Conservation (phyloP, 2,797 vertebrate genomes). For the Periophthalmus magnuspinnatus region DNA sequence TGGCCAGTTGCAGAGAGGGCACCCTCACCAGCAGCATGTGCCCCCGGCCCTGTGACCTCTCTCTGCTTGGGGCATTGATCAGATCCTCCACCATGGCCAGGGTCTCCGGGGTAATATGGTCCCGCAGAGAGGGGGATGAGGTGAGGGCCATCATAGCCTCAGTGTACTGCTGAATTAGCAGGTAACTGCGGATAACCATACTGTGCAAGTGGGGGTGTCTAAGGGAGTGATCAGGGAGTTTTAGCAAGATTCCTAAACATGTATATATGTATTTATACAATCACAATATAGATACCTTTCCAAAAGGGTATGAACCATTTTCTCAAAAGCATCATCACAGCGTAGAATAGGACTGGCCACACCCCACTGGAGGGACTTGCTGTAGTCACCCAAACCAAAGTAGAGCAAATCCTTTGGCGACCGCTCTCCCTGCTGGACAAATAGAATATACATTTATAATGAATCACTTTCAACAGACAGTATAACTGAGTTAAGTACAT, state of each 20-base stretch:
- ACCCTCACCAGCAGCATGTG: conserved; percentile 96
- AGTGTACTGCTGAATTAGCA: conserved; percentile 98
- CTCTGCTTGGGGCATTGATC: conserved; percentile 84
- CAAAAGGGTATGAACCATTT: conserved; percentile 93
- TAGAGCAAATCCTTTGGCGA: conserved; percentile 83
- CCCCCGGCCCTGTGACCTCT: conserved; percentile 83
- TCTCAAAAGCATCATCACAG: conserved; percentile 96
- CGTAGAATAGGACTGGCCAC: conserved; percentile 93
- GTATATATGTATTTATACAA: background rate
- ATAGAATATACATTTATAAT: background rate
- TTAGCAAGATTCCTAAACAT: background rate
- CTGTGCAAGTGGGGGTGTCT: conserved; percentile 96
- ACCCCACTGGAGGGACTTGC: conserved; percentile 94
- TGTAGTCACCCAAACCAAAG: conserved; percentile 94
- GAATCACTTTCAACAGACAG: background rate
- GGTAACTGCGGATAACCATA: conserved; percentile 98
- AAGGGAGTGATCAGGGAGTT: conserved; percentile 15
- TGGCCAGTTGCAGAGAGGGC: conserved; percentile 94
- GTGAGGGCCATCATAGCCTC: conserved; percentile 97
- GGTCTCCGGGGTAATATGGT: conserved; percentile 95
- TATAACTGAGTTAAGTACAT: background rate
- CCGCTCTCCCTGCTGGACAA: conserved; percentile 80
- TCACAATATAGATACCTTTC: conserved; percentile 80
- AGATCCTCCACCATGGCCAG: conserved; percentile 95
- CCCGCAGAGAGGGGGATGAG: conserved; percentile 86